phyloP scores from a whole-genome alignment of 1,140 invertebrate species.

The Chlorops oryzae region DNA sequence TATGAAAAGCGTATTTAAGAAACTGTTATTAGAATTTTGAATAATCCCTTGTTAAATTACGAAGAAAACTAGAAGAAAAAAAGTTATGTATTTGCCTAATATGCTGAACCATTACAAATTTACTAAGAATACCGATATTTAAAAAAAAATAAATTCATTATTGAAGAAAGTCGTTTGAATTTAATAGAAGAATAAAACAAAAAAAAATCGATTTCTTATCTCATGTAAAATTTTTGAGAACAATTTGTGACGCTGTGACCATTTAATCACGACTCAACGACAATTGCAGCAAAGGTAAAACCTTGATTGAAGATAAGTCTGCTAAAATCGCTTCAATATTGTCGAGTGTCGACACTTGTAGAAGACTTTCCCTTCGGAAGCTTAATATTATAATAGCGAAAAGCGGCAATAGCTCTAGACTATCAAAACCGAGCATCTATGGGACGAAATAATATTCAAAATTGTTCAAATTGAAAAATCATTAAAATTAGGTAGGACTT shows the following conservation, averaged over 20 bases:
- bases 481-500: not conserved
- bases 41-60: no score
- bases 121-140: no score
- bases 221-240: no score
- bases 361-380: slow-evolving; percentile 85
- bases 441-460: slow-evolving; percentile 12
- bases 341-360: slow-evolving; percentile 78
- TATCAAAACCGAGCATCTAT: slow-evolving; percentile 79
- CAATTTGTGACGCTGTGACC: no score
- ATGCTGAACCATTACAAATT: no score
- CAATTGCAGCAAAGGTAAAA: slow-evolving; percentile 76
- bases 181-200: slow-evolving; percentile 3
- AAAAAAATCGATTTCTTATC: slow-evolving; percentile 3
- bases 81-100: no score
- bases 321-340: slow-evolving; percentile 84
- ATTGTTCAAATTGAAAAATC: not conserved
- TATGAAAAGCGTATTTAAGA: no score
- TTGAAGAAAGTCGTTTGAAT: not conserved
- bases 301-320: slow-evolving; percentile 82
- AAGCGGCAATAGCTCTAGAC: slow-evolving; percentile 80
- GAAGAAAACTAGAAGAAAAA: no score
- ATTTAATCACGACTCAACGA: slow-evolving; percentile 51
- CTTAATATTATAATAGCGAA: slow-evolving; percentile 84
- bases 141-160: not conserved
- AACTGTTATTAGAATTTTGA: no score